phyloP scores from a whole-genome alignment of 2,888 invertebrate species.

The Drosophila phalerata region DNA sequence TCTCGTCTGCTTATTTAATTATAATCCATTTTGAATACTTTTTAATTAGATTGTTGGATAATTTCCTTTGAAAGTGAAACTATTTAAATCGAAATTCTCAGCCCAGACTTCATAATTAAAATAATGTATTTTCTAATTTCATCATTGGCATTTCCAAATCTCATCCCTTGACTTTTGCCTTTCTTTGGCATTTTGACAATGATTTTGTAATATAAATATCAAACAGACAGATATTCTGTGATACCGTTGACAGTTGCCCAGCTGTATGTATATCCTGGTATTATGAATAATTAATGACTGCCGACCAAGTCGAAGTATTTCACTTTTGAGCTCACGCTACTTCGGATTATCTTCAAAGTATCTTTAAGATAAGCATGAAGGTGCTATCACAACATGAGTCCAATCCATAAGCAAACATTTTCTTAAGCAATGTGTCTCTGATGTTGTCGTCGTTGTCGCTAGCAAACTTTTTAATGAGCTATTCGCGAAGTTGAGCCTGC shows the following conservation, averaged over 20 bases:
- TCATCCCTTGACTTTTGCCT: background rate
- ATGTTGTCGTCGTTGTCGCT: conserved; percentile 58
- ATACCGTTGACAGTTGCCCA: conserved; percentile 22
- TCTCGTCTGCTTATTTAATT: conserved; percentile 6
- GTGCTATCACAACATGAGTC: conserved; percentile 41
- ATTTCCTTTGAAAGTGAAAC: conserved; percentile 2
- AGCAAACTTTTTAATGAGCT: conserved; percentile 79
- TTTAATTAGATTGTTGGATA: background rate
- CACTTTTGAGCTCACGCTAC: conserved; percentile 54
- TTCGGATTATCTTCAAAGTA: conserved; percentile 68
- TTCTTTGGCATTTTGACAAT: background rate
- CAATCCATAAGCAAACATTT: conserved; percentile 59
- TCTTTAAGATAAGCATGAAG: conserved; percentile 71
- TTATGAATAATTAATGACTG: conserved; percentile 80
- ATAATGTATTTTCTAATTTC: conserved; percentile 8
- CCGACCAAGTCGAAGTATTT: conserved; percentile 59
- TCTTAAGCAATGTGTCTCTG: conserved; percentile 69
- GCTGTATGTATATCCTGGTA: conserved; percentile 37
- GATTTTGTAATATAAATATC: conserved; percentile 7
- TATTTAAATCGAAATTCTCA: background rate
- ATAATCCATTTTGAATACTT: background rate
- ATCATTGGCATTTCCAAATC: background rate
- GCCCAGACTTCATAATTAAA: conserved; percentile 18
- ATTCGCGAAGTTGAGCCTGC: conserved; percentile 41
- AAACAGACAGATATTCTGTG: conserved; percentile 8